Conservation (phyloP, 1,140 invertebrate species). For the Andrena cerasifolii region DNA sequence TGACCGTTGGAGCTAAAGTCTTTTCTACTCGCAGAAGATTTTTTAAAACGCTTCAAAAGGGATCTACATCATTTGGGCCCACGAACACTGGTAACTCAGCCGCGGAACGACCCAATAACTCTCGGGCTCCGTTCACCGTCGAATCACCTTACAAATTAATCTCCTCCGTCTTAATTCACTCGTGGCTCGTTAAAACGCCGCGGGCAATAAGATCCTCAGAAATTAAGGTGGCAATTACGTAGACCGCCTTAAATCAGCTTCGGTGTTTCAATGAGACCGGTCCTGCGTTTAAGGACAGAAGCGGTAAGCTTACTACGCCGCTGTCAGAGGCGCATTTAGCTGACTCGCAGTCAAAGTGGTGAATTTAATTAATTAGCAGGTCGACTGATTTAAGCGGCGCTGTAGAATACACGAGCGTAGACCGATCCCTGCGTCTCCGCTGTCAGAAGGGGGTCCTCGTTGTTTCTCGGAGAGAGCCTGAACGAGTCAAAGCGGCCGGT, state of each 20-base stretch:
- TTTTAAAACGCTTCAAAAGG: too few relatives aligned
- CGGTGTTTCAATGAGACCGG: not conserved
- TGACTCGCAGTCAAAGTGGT: constrained; percentile 4
- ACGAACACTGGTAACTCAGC: too few relatives aligned
- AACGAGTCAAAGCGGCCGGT: constrained; percentile 25
- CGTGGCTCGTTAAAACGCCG: not conserved
- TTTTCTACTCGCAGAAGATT: too few relatives aligned
- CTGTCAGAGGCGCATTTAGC: constrained; percentile 13
- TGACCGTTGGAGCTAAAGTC: too few relatives aligned
- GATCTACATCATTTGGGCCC: too few relatives aligned
- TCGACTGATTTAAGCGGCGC: constrained; percentile 34
- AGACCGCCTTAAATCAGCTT: not conserved
- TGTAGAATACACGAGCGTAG: constrained; percentile 38
- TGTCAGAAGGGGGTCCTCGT: not conserved
- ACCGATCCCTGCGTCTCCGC: constrained; percentile 2
- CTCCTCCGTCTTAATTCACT: too few relatives aligned
- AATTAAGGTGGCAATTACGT: not conserved
- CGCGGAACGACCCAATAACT: too few relatives aligned
- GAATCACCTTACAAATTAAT: too few relatives aligned
- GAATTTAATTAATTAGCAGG: constrained; percentile 65
- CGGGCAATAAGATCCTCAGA: not conserved
- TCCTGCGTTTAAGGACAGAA: not conserved
- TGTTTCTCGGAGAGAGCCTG: constrained; percentile 16
- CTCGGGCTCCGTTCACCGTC: too few relatives aligned
- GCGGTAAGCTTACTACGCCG: not conserved